A percentile compares a stretch with the other conserved stretches of the same genome.
phyloP scores from a whole-genome alignment of 2,888 invertebrate genomes.

The Drosophila vallismaia region DNA sequence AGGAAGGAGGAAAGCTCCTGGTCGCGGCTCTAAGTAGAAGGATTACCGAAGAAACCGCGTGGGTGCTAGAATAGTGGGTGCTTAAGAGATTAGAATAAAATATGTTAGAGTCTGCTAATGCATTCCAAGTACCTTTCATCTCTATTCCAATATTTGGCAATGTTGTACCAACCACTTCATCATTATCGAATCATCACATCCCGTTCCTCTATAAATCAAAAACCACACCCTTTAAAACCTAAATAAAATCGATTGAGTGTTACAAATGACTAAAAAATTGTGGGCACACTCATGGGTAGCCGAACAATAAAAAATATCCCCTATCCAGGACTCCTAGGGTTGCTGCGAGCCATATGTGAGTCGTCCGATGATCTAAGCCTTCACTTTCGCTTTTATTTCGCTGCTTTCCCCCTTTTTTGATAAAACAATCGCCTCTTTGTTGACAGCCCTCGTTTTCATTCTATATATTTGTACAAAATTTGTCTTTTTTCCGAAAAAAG shows the following conservation, averaged over 20 bases:
- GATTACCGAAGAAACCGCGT: constrained; percentile 24
- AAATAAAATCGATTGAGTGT: constrained; percentile 53
- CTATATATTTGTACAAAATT: constrained; percentile 60
- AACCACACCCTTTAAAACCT: constrained; percentile 30
- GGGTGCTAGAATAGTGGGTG: background rate
- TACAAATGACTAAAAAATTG: constrained; percentile 75
- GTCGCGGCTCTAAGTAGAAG: background rate
- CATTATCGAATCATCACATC: constrained; percentile 58
- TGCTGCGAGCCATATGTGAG: constrained; percentile 47
- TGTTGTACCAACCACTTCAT: constrained; percentile 19
- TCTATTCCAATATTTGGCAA: constrained; percentile 39
- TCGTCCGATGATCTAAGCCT: constrained; percentile 41
- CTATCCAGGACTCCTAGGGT: constrained; percentile 35
- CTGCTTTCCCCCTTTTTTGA: constrained; percentile 32
- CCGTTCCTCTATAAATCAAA: constrained; percentile 65
- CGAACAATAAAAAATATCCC: constrained; percentile 47
- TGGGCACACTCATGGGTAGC: constrained; percentile 59
- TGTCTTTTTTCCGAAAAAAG: constrained; percentile 46
- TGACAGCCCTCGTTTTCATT: constrained; percentile 52
- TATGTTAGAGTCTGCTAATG: background rate
- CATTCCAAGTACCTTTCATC: background rate
- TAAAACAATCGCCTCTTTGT: constrained; percentile 49
- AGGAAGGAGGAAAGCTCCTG: constrained; percentile 5
- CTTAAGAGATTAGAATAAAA: background rate
- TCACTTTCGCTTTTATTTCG: constrained; percentile 46